Evolutionary conservation across 30 jellyfish, hydroid and myxozoan genomes (phyloP), one percentile per base, ranked within the genome.

Genomic region (Nemopilema nomurai): DNA sequence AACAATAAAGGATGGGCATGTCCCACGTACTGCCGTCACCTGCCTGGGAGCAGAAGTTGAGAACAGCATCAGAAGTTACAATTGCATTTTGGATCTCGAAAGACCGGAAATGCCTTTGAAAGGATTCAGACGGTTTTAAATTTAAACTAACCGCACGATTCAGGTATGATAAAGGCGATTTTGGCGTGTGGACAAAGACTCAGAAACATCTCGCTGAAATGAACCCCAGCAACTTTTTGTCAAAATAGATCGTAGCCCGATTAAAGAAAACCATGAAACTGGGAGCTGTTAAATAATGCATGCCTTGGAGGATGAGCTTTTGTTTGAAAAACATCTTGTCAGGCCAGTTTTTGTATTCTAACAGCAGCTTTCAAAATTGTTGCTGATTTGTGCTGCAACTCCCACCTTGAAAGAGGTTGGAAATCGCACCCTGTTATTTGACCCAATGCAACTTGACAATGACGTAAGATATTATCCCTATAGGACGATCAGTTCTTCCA

Each of bases 11-110:
- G 4, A 66, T 52, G 89, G 89, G 89, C 76, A 79, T 79, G 81
- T 73, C 89, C 89, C 51, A 23, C 18, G 31, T 53, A 62, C 18
- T 66, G 25, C 80, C 80, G 89, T 79, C 89, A 79, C 89, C 89
- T 79, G 89, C 89, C 89, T 79, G 81, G 89, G 31, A 64, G 50
- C 65, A 19, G 30, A 64, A 71, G 89, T 67, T 31, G 22, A 64
- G 79, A 79, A 18, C 41, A 28, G 79, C 79, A 79, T 30, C 80
- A 70, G 62, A 70, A 28, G 80, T 62, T n/a, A 28, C 57, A 41
- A 13, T 41, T 41, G 57, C 57, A 41, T 41, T 41, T 41, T 41
- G 57, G 57, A 41, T 41, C 57, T 41, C 13, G 9, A 41, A 41
- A 41, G 13, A 41, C 57, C 57, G 57, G 57, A 41, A 41, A 41